Evolutionary conservation across 2,113 vertebrate species (phyloP).

Genomic region (Periophthalmodon schlosseri): DNA sequence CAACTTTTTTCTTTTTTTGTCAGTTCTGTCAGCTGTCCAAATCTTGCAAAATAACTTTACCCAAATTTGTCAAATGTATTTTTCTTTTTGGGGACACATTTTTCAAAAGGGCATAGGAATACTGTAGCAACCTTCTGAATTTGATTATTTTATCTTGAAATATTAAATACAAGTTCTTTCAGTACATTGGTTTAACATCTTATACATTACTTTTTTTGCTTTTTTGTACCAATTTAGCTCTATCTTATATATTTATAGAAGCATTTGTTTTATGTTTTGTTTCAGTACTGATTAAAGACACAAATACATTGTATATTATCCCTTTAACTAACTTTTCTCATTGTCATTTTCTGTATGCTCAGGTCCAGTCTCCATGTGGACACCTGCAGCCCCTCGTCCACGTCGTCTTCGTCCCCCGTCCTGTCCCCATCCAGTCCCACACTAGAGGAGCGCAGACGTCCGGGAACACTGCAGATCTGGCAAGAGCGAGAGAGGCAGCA

Average conservation of each 20-base stretch:
- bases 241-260: neutral
- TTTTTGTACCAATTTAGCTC: neutral
- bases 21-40: too few relatives aligned
- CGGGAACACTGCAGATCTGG: slow-evolving; percentile 85
- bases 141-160: too few relatives aligned
- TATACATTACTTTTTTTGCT: too few relatives aligned
- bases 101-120: too few relatives aligned
- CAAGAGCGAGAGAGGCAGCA: slow-evolving; percentile 85
- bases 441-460: slow-evolving; percentile 79
- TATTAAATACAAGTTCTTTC: too few relatives aligned
- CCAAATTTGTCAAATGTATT: too few relatives aligned
- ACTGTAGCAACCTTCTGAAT: too few relatives aligned
- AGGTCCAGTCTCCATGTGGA: slow-evolving; percentile 52
- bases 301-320: too few relatives aligned
- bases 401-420: slow-evolving; percentile 31
- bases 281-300: too few relatives aligned
- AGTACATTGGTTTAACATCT: too few relatives aligned
- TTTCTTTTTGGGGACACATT: too few relatives aligned
- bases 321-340: neutral
- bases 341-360: neutral
- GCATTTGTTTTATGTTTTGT: neutral
- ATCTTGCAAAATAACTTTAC: neutral
- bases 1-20: neutral
- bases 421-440: slow-evolving; percentile 61
- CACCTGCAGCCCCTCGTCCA: neutral